Percentiles rank a stretch among this genome's conserved stretches.
Conservation (phyloP, 2,888 invertebrate species). For the Cheilosia variabilis region DNA sequence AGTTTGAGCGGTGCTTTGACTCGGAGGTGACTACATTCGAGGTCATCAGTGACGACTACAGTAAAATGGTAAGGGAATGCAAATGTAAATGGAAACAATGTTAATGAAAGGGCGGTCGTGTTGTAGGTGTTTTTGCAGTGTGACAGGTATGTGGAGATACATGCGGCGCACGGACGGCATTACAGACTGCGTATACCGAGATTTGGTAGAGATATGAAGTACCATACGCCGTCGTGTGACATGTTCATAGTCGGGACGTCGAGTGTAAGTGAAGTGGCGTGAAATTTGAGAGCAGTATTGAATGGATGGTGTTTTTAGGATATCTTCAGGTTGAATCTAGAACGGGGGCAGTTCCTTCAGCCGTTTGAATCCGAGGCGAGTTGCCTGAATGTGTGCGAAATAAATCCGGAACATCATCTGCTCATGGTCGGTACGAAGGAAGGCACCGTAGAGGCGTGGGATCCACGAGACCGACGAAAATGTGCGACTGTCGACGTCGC, state of each 20-base stretch:
- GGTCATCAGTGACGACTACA: slow-evolving; percentile 96
- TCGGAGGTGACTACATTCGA: slow-evolving; percentile 97
- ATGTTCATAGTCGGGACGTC: slow-evolving; percentile 95
- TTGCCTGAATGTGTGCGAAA: slow-evolving; percentile 91
- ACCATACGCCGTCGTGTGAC: slow-evolving; percentile 95
- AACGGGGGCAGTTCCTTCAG: slow-evolving; percentile 96
- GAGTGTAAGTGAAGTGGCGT: slow-evolving; percentile 85
- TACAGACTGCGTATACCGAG: slow-evolving; percentile 96
- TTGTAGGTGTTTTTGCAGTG: slow-evolving; percentile 88
- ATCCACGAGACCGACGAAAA: slow-evolving; percentile 91
- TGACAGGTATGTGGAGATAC: slow-evolving; percentile 97
- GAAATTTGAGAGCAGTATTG: not conserved
- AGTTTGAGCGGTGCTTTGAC: slow-evolving; percentile 99
- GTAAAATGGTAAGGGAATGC: slow-evolving; percentile 87
- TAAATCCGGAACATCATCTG: slow-evolving; percentile 95
- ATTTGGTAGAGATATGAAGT: slow-evolving; percentile 97
- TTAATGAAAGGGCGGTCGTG: not conserved
- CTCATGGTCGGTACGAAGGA: slow-evolving; percentile 94
- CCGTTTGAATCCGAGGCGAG: slow-evolving; percentile 91
- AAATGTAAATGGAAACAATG: not conserved
- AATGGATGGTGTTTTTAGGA: slow-evolving; percentile 86
- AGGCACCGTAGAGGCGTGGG: slow-evolving; percentile 98
- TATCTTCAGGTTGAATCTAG: slow-evolving; percentile 96
- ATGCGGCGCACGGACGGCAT: slow-evolving; percentile 96
- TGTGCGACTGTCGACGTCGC: slow-evolving; percentile 95